Evolutionary conservation across 2,113 vertebrate genomes (phyloP), one percentile per base, ranked within the genome.

Genomic region (Sitta europaea): DNA sequence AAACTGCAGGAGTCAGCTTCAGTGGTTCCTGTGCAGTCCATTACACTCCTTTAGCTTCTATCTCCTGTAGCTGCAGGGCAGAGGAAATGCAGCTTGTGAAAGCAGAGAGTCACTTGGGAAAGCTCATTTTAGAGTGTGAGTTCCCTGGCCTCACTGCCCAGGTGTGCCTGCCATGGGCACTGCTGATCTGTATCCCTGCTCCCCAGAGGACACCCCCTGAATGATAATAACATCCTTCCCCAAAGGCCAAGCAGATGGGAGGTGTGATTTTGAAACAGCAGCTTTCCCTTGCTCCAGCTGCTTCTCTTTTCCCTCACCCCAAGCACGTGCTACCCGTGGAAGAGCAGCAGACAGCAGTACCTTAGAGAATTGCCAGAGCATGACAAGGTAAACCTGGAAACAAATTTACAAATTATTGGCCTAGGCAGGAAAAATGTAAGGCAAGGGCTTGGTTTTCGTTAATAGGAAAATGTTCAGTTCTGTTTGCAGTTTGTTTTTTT

Each of bases 161-260:
- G 50, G 10, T 63, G 33, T 29, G 62, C 22, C 42, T 42, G 45
- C 36, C 33, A 9, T 0, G 6, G 42, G 31, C 28, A 33, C 29
- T 51, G 31, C 19, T 58, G 11, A 1, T 68, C 16, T 38, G 66
- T 22, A 27, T 40, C 24, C 43, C 28, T 17, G 24, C 2, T 75
- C 25, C 71, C 17, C 71, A 50, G 4, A 0, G 1, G 14, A 33
- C 12, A 5, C 27, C 9, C 7, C 35, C 57, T 0, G 1, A 24
- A 31, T 35, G 0, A n/a, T n/a, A n/a, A n/a, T n/a, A n/a, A 28
- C 12, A 45, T 36, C 45, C 28, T 63, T 82, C 45, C 58, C 24
- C 14, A 23, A 42, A 65, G 58, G 40, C n/a, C 51, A 25, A 5
- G 61, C 43, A 35, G 13, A 71, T 63, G 51, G 36, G 23, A 81